A percentile compares a stretch with the other conserved stretches of the same genome.
Conservation (phyloP, 2,888 invertebrate species). For the Corbicula japonica region DNA sequence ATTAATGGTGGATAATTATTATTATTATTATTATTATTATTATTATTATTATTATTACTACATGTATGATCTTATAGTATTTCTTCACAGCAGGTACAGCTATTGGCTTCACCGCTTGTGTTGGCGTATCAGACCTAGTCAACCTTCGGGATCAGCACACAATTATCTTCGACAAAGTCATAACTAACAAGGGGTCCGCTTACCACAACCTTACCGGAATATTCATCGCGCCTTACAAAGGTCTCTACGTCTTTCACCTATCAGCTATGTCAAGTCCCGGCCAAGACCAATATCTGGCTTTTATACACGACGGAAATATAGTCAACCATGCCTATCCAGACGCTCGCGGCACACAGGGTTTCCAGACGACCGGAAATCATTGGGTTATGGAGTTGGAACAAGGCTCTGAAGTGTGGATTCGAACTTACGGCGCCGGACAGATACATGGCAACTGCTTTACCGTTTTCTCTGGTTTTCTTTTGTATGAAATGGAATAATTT, state of each 20-base stretch:
- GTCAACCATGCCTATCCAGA: neutral
- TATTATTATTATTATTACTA: too few species aligned
- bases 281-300: neutral
- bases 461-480: neutral
- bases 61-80: too few species aligned
- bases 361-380: neutral
- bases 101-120: constrained; percentile 16
- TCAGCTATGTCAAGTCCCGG: neutral
- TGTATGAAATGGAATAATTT: constrained; percentile 2
- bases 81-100: too few species aligned
- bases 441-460: constrained; percentile 9
- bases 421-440: neutral
- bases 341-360: neutral
- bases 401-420: neutral
- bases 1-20: too few species aligned
- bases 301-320: neutral
- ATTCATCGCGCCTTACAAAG: neutral
- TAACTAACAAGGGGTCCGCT: neutral
- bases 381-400: constrained; percentile 2
- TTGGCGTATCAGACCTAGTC: neutral
- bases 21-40: too few species aligned
- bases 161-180: neutral
- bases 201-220: neutral
- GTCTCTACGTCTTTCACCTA: constrained; percentile 1
- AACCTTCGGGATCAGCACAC: constrained; percentile 1